A percentile compares a stretch with the other conserved stretches of the same genome.
Evolutionary conservation across 2,888 invertebrate genomes (phyloP).

Genomic region (Apocheima hispidaria): DNA sequence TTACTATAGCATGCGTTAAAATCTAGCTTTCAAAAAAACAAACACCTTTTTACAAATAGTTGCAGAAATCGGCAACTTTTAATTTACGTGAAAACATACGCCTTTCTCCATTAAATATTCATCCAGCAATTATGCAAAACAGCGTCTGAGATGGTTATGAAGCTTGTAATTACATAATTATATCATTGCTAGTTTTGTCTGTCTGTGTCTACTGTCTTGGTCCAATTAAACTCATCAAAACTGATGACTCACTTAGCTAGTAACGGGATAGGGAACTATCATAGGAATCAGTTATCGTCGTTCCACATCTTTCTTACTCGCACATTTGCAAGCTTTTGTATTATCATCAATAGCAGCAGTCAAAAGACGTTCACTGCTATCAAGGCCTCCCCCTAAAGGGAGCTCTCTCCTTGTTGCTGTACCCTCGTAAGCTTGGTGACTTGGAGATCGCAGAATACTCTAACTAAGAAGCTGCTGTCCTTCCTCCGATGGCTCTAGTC

Average conservation of each 20-base stretch:
- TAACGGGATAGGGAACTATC: background rate
- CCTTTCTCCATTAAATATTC: conserved; percentile 13
- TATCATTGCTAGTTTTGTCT: conserved; percentile 1
- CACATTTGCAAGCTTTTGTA: too few species aligned
- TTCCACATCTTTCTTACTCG: too few species aligned
- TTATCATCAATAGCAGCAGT: too few species aligned
- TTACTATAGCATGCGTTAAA: too few species aligned
- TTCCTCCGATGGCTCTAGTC: too few species aligned
- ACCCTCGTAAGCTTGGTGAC: too few species aligned
- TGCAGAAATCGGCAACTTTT: background rate
- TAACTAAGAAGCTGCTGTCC: too few species aligned
- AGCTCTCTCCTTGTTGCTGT: too few species aligned
- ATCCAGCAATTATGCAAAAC: conserved; percentile 11
- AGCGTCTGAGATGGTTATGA: conserved; percentile 6
- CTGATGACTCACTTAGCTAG: conserved; percentile 8
- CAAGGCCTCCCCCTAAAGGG: too few species aligned
- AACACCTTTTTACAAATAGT: background rate
- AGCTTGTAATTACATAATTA: conserved; percentile 12
- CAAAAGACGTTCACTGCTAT: too few species aligned
- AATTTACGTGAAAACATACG: background rate
- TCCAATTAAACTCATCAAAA: conserved; percentile 13
- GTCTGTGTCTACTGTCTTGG: conserved; percentile 22
- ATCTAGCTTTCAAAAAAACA: too few species aligned
- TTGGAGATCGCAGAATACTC: too few species aligned
- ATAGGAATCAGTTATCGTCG: background rate